These are phyloP conservation scores for Ptilorrhoa leucosticta DNA, from an alignment of 2,113 vertebrate species.

Conservation along the genomic window DNA sequence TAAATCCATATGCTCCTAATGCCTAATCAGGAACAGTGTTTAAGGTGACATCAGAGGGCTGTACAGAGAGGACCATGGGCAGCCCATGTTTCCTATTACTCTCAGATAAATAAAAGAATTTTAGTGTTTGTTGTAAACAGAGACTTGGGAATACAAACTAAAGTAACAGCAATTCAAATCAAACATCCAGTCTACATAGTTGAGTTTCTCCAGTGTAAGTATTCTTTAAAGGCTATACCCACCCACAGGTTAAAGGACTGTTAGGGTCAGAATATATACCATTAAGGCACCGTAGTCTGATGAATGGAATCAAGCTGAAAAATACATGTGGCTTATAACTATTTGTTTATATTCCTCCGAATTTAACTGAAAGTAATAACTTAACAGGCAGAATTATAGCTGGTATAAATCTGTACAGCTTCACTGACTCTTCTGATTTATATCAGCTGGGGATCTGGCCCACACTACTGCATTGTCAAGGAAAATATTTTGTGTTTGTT, in stretches of 20 bases:
- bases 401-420: background rate
- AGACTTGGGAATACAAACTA: background rate
- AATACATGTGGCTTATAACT: background rate
- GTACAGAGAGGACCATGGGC: background rate
- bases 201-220: background rate
- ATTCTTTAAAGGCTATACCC: background rate
- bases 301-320: background rate
- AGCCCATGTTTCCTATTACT: background rate
- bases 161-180: background rate
- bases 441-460: background rate
- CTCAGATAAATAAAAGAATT: background rate
- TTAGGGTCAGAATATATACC: background rate
- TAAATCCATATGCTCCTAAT: background rate
- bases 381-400: conserved; percentile 2
- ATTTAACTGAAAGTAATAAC: conserved; percentile 18
- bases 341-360: conserved; percentile 11
- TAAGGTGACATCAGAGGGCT: background rate
- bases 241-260: background rate
- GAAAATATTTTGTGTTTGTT: background rate
- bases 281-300: background rate
- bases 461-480: background rate
- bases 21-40: background rate
- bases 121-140: background rate
- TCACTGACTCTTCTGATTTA: background rate
- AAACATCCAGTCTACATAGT: background rate